Base-by-base conservation (phyloP, 1,140 invertebrate genomes). In the Oedothorax gibbosus region DNA sequence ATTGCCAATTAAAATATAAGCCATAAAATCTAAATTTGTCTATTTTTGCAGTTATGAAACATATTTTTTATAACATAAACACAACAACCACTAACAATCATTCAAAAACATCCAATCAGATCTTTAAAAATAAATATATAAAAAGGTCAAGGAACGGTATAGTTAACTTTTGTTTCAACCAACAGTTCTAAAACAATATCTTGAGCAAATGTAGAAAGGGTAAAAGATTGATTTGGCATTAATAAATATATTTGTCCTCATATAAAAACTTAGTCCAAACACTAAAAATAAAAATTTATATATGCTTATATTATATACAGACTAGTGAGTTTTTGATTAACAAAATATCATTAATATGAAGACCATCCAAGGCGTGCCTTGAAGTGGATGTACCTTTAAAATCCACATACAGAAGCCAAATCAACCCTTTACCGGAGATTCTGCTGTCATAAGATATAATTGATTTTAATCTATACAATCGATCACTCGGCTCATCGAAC, bases 271-370 rank as follows among this genome's bases (percentile, higher is more conserved):
- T 51, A 18, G 50, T 53, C 50, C 15, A 71, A n/a, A 14, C 57
- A 57, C 15, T 75, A 57, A 57, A 21, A 79, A 68, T 15, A 68
- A 68, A 79, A 50, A 79, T 65, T 64, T 21, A 71, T 77, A 56
- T 79, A 53, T 79, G 51, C 56, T 56, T 54, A 69, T 79, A 56
- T 54, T 79, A 79, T 68, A 21, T 68, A 79, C 65, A 68, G 77
- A 79, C 77, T 68, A 79, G 76, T 50, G 60, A 50, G 51, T 54
- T 79, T 79, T 79, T 79, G 77, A 79, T 79, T 79, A 56, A 20
- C 20, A 65, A 49, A 35, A 35, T 72, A 50, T n/a, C 65, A 50
- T 68, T 75, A 18, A 21, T 75, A 75, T 14, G 14, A 12, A 69
- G 21, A 35, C 9, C 68, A 71, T 71, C 7, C 18, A 75, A 7